phyloP scores from a whole-genome alignment of 2,888 invertebrate species.

The Ferdinandea cuprea region DNA sequence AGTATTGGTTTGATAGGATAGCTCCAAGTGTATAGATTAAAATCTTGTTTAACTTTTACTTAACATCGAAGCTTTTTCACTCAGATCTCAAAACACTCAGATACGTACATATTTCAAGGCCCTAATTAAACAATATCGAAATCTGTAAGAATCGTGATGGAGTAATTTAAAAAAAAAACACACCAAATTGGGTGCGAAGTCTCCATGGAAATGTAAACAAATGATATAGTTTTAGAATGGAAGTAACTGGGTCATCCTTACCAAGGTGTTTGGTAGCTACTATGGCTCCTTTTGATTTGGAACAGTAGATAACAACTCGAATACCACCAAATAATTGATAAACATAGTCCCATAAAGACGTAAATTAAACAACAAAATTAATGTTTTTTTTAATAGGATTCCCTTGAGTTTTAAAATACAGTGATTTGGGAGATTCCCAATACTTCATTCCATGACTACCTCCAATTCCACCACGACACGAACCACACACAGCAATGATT shows the following conservation, averaged over 20 bases:
- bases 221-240: neutral
- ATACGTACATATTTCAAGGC: slow-evolving; percentile 1
- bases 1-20: neutral
- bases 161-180: slow-evolving; percentile 8
- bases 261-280: too few species aligned
- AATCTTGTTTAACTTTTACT: slow-evolving; percentile 4
- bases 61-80: neutral
- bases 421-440: too few species aligned
- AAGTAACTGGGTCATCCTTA: neutral
- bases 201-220: slow-evolving; percentile 11
- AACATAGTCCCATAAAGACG: too few species aligned
- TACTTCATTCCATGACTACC: neutral
- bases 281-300: too few species aligned
- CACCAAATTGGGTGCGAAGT: slow-evolving; percentile 26
- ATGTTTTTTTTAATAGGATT: too few species aligned
- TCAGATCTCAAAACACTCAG: neutral
- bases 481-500: neutral
- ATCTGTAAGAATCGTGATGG: slow-evolving; percentile 33
- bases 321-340: too few species aligned
- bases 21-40: neutral
- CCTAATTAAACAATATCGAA: slow-evolving; percentile 42
- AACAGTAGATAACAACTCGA: too few species aligned
- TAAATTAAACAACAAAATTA: too few species aligned
- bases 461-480: neutral
- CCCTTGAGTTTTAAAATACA: too few species aligned